phyloP scores from a whole-genome alignment of 2,888 invertebrate species.

The Prosopocoilus inquinatus region DNA sequence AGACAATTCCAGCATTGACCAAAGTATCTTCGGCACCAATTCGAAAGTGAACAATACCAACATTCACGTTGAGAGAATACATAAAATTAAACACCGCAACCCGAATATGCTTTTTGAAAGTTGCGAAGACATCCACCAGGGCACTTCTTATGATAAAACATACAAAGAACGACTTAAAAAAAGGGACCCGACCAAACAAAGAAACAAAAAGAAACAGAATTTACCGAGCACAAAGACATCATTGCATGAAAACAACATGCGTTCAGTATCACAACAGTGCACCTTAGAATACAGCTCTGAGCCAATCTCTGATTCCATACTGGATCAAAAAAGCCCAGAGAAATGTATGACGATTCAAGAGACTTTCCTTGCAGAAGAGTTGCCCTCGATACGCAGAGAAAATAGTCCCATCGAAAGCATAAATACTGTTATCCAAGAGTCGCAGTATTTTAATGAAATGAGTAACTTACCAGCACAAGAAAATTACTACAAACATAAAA shows the following conservation, averaged over 20 bases:
- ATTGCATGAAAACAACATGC: constrained; percentile 49
- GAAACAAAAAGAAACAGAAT: constrained; percentile 37
- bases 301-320: constrained; percentile 53
- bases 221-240: constrained; percentile 22
- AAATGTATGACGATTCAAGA: constrained; percentile 44
- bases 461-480: too few species aligned
- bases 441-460: too few species aligned
- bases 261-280: constrained; percentile 70
- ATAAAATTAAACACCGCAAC: constrained; percentile 60
- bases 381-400: constrained; percentile 28
- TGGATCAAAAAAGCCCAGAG: constrained; percentile 53
- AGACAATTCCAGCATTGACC: constrained; percentile 54
- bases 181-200: constrained; percentile 34
- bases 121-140: constrained; percentile 55
- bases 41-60: constrained; percentile 81
- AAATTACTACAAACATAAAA: too few species aligned
- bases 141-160: constrained; percentile 30
- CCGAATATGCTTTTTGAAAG: constrained; percentile 68
- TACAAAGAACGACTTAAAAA: constrained; percentile 40
- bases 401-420: constrained; percentile 30
- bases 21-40: constrained; percentile 64
- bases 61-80: constrained; percentile 67
- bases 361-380: constrained; percentile 17
- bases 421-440: background rate
- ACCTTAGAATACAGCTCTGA: constrained; percentile 68